phyloP scores from a whole-genome alignment of 2,113 vertebrate genomes.

The Delphinus delphis region DNA sequence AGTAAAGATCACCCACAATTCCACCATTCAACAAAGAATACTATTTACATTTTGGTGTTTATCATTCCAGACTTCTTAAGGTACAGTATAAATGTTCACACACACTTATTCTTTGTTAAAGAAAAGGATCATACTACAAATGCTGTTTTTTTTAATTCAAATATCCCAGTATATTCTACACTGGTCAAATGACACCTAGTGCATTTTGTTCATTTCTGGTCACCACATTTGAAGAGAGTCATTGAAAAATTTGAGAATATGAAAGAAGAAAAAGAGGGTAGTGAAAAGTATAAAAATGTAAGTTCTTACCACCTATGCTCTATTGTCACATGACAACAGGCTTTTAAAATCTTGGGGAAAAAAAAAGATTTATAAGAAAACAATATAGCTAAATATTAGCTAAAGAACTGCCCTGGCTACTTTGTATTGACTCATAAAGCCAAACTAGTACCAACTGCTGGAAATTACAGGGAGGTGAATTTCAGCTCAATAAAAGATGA shows the following conservation, averaged over 20 bases:
- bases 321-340: background rate
- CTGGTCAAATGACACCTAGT: background rate
- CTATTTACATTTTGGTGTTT: background rate
- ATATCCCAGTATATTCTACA: background rate
- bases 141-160: background rate
- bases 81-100: conserved; percentile 14
- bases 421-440: background rate
- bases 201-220: background rate
- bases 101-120: background rate
- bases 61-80: background rate
- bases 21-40: background rate
- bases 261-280: background rate
- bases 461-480: background rate
- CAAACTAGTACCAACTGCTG: background rate
- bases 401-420: background rate
- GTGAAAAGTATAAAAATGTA: background rate
- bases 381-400: background rate
- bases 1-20: background rate
- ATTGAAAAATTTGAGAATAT: background rate
- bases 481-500: conserved; percentile 5
- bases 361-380: background rate
- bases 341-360: background rate
- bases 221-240: background rate
- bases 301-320: background rate
- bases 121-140: background rate